phyloP scores from a whole-genome alignment of 1,140 invertebrate species.

The Cotesia typhae region DNA sequence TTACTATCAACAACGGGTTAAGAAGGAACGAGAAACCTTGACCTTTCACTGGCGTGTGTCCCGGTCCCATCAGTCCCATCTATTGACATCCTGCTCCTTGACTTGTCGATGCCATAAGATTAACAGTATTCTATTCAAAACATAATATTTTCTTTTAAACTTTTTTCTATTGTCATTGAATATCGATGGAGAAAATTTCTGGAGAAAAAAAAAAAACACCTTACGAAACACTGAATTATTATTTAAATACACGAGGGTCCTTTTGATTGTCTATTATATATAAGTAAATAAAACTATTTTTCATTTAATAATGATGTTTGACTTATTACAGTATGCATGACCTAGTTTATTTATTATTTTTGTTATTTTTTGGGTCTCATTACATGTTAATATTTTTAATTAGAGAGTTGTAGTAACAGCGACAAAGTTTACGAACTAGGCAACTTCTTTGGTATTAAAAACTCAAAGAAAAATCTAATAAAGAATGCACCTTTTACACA shows the following conservation, averaged over 20 bases:
- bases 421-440: too few species aligned
- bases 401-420: not conserved
- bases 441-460: not conserved
- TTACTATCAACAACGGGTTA: conserved; percentile 3
- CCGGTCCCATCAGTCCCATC: not conserved
- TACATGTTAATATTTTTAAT: not conserved
- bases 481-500: not conserved
- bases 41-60: conserved; percentile 19
- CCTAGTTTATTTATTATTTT: not conserved
- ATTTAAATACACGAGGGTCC: not conserved
- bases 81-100: conserved; percentile 7
- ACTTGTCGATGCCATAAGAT: conserved; percentile 8
- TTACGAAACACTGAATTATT: not conserved
- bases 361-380: not conserved
- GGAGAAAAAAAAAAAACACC: not conserved
- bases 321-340: too few species aligned
- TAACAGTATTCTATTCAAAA: not conserved
- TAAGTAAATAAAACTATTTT: too few species aligned
- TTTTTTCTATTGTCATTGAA: not conserved
- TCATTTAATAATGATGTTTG: too few species aligned
- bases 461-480: not conserved
- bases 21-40: conserved; percentile 19
- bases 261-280: too few species aligned
- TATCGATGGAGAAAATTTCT: not conserved
- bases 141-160: not conserved